Evolutionary conservation across 1,140 invertebrate genomes (phyloP), one percentile per base, ranked within the genome.

Genomic region (Tetramorium parvispinum): DNA sequence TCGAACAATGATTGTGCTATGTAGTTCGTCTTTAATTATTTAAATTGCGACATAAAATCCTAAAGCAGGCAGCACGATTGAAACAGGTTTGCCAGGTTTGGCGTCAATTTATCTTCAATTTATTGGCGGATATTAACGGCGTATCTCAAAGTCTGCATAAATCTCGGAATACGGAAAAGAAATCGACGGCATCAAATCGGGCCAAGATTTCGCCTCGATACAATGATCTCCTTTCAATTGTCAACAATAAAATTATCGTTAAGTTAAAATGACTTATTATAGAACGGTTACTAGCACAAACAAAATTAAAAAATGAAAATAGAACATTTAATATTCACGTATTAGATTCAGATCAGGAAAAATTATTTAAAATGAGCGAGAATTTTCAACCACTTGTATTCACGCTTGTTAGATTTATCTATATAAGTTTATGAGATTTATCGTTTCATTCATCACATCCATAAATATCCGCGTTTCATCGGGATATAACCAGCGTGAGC

Each of bases 21-120:
- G 5, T 21, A 32, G 49, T 40, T 53, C 40, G 27, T 55, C 32
- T 81, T 81, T n/a, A 53, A 53, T 53, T 13, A 27, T 37, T 75
- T 61, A 75, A 75, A 59, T 3, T 16, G 66, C 79, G 24, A 46
- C 53, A 59, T 46, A 68, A 83, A 83, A 83, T 75, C 3, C 5
- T 10, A 40, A 49, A 13, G 2, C 46, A 24, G n/a, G 27, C 77
- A 55, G 27, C 77, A 55, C 40, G 63, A 71, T 79, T 43, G 27
- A 37, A 85, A 90, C 79, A 68, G 85, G 88, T 89, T 85, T 89
- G 27, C 7, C 13, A 11, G 18, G 27, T 85, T 88, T 61, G 49
- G 63, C 21, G n/a, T 68, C 24, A 55, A 70, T 87, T 24, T 46
- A 66, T 68, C 85, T 40, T 82, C 49, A 40, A 82, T 82, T 87